A percentile compares a stretch with the other conserved stretches of the same genome.
These are phyloP conservation scores for Holocentrus rufus DNA, from an alignment of 2,797 vertebrate species.

Conservation along the genomic window DNA sequence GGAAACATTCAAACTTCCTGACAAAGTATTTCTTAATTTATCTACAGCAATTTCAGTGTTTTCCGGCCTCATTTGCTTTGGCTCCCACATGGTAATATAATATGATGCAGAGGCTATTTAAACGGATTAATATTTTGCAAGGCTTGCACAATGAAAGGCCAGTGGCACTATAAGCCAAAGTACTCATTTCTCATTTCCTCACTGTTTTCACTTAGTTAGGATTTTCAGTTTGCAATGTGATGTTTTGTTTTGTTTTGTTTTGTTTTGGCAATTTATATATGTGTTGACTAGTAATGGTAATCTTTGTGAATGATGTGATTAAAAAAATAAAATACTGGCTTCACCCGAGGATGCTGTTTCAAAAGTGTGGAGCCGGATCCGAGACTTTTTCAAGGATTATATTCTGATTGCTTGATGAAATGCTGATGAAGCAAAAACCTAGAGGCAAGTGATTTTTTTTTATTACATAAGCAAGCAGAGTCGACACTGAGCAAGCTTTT, in stretches of 20 bases:
- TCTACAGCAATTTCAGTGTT: neutral
- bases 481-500: conserved; percentile 24
- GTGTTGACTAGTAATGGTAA: neutral
- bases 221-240: neutral
- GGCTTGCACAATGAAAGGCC: conserved; percentile 4
- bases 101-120: neutral
- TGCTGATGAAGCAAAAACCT: conserved; percentile 5
- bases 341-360: neutral
- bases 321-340: neutral
- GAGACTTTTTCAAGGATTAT: neutral
- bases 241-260: too few relatives aligned
- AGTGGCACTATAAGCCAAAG: neutral
- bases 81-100: neutral
- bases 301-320: neutral
- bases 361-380: neutral
- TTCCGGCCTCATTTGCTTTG: conserved; percentile 1
- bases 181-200: neutral
- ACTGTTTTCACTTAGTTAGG: neutral
- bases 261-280: neutral
- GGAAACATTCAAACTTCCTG: neutral
- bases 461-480: neutral
- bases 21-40: neutral
- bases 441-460: neutral
- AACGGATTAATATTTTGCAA: conserved; percentile 1
- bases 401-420: neutral